These are phyloP conservation scores for Syrmaticus mikado DNA, from an alignment of 2,113 vertebrate genomes.

Conservation along the genomic window DNA sequence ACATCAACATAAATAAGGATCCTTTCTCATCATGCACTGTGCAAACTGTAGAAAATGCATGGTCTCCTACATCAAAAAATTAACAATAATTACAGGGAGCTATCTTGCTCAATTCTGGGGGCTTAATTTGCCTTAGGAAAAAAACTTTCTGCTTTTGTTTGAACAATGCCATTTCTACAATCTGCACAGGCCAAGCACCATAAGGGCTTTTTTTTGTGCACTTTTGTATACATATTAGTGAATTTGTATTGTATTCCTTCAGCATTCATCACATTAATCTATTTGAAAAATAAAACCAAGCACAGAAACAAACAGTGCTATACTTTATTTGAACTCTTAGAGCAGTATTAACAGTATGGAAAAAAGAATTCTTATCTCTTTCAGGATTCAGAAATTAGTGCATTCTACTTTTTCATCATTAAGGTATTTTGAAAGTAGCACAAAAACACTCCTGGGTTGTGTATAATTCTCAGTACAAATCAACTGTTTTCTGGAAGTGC, in stretches of 20 bases:
- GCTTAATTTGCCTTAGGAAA: background rate
- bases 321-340: background rate
- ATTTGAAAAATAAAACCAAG: background rate
- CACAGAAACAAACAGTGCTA: background rate
- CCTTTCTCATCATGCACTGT: background rate
- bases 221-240: background rate
- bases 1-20: background rate
- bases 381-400: background rate
- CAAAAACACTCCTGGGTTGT: background rate
- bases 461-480: background rate
- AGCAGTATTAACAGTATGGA: background rate
- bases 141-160: background rate
- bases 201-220: background rate
- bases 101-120: background rate
- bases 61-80: background rate
- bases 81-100: background rate
- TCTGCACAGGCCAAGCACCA: background rate
- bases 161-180: background rate
- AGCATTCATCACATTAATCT: background rate
- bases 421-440: background rate
- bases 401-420: background rate
- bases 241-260: background rate
- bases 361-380: background rate
- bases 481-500: background rate
- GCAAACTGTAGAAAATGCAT: background rate